Conservation (phyloP, 2,113 vertebrate species). For the Campylorhamphus procurvoides region DNA sequence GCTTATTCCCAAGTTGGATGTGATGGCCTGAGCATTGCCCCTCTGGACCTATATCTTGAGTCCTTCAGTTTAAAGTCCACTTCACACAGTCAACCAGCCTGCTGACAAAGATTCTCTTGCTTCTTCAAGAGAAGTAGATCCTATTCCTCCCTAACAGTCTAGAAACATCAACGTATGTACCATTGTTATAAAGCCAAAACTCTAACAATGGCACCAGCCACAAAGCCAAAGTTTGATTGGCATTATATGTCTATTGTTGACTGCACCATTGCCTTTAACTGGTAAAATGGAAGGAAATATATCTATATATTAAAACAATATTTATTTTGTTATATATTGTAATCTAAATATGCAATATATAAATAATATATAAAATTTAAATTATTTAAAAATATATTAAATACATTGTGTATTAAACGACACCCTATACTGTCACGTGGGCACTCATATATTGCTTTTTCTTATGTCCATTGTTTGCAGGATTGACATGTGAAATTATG, state of each 20-base stretch:
- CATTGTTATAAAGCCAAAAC: neutral
- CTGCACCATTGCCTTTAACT: neutral
- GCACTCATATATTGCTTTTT: neutral
- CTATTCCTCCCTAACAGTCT: neutral
- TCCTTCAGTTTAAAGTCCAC: neutral
- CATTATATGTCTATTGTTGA: neutral
- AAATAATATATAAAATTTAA: neutral
- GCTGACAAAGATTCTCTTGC: neutral
- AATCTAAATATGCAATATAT: neutral
- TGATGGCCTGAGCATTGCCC: neutral
- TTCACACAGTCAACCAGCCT: neutral
- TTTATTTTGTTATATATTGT: neutral
- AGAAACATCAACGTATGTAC: neutral
- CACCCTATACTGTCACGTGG: neutral
- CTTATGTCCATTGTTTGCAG: neutral
- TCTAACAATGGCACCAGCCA: neutral
- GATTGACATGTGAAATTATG: neutral
- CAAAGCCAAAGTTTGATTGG: neutral
- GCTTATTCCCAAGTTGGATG: neutral
- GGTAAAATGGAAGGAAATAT: neutral
- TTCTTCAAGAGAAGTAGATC: neutral
- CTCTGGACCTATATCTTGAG: neutral
- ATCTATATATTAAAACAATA: neutral
- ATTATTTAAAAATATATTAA: neutral
- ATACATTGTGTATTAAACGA: neutral